These are phyloP conservation scores for Mionectes olivaceus DNA, from an alignment of 2,797 vertebrate species.

Conservation along the genomic window DNA sequence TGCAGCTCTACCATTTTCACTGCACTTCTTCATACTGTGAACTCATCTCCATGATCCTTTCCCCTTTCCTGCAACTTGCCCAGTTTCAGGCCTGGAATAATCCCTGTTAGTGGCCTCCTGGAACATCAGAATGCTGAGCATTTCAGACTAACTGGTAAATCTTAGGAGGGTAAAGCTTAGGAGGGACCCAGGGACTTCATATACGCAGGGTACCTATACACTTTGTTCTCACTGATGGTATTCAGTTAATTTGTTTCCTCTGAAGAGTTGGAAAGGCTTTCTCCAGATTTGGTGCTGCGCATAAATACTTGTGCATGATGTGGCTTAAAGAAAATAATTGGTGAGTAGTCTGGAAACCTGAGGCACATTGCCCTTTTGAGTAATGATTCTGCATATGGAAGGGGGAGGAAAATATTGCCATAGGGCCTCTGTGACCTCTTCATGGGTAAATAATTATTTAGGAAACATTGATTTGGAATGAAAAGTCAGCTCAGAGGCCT, in stretches of 20 bases:
- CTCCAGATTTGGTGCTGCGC: background rate
- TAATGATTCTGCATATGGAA: background rate
- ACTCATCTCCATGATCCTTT: background rate
- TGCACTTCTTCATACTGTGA: background rate
- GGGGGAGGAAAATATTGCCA: background rate
- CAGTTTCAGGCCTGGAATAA: background rate
- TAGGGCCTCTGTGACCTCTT: slow-evolving; percentile 8
- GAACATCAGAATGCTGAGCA: background rate
- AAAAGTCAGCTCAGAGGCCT: slow-evolving; percentile 18
- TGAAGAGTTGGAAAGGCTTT: background rate
- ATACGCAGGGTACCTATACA: background rate
- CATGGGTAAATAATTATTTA: slow-evolving; percentile 48
- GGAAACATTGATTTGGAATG: slow-evolving; percentile 46
- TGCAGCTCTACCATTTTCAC: background rate
- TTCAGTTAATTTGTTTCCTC: background rate
- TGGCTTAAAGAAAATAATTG: slow-evolving; percentile 35
- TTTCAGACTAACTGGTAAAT: background rate
- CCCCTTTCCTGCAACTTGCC: background rate
- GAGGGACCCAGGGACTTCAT: background rate
- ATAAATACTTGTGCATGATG: background rate
- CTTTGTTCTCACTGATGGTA: background rate
- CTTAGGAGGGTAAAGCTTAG: background rate
- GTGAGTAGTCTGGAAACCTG: background rate
- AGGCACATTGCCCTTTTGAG: slow-evolving; percentile 37
- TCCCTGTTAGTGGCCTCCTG: background rate